phyloP scores from a whole-genome alignment of 2,797 vertebrate genomes.

The Allobates femoralis region DNA sequence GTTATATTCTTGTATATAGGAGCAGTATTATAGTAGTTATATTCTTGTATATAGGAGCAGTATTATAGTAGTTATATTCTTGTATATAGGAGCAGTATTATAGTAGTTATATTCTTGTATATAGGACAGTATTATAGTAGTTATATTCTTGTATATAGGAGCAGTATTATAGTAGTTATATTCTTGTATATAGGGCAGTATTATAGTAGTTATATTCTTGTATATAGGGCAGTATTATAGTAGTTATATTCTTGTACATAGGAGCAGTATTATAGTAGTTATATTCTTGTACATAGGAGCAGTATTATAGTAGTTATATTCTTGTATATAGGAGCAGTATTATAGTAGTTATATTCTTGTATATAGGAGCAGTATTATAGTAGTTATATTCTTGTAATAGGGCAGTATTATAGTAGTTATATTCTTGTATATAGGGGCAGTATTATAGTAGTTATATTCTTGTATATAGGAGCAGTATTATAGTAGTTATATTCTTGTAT shows the following conservation, averaged over 20 bases:
- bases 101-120: not conserved
- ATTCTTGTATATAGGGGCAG: not conserved
- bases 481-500: not conserved
- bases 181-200: no score
- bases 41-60: no score
- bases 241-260: not conserved
- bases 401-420: conserved; percentile 1
- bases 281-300: not conserved
- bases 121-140: not conserved
- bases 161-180: not conserved
- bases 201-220: not conserved
- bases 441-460: conserved; percentile 13
- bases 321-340: not conserved
- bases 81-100: not conserved
- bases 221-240: conserved; percentile 4
- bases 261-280: conserved; percentile 2
- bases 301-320: conserved; percentile 1
- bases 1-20: not conserved
- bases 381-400: no score
- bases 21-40: not conserved
- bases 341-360: not conserved
- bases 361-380: no score
- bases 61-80: conserved; percentile 1
- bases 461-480: not conserved
- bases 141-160: not conserved